A percentile compares a stretch with the other conserved stretches of the same genome.
Conservation (phyloP, 2,113 vertebrate species). For the Pavo muticus region DNA sequence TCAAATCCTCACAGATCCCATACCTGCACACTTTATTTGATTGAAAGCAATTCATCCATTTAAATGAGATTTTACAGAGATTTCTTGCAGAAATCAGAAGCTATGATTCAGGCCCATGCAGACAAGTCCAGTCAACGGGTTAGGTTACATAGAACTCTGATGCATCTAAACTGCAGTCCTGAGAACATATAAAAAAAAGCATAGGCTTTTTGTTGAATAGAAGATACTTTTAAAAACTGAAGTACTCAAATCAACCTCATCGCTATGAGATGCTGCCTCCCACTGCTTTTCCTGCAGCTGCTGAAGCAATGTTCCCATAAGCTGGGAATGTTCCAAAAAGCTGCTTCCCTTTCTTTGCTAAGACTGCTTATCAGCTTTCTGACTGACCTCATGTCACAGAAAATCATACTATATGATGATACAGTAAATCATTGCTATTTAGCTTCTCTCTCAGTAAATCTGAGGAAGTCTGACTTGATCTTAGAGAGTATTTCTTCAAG, state of each 20-base stretch:
- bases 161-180: background rate
- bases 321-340: constrained; percentile 53
- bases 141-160: background rate
- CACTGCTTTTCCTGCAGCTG: constrained; percentile 52
- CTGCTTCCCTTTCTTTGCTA: constrained; percentile 15
- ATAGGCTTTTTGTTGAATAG: background rate
- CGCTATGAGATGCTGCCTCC: constrained; percentile 53
- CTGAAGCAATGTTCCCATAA: constrained; percentile 1
- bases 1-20: background rate
- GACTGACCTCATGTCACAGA: background rate
- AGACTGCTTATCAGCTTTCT: constrained; percentile 21
- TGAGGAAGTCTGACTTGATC: background rate
- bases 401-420: background rate
- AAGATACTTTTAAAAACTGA: constrained; percentile 22
- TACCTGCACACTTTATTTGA: background rate
- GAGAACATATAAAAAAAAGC: background rate
- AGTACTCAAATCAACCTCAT: constrained; percentile 25
- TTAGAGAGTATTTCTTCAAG: background rate
- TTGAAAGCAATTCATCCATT: background rate
- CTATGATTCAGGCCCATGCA: background rate
- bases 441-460: background rate
- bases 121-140: background rate
- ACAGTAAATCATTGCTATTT: background rate
- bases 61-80: background rate
- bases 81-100: background rate